These are phyloP conservation scores for Alsophila aescularia DNA, from an alignment of 2,888 invertebrate genomes.

Conservation along the genomic window DNA sequence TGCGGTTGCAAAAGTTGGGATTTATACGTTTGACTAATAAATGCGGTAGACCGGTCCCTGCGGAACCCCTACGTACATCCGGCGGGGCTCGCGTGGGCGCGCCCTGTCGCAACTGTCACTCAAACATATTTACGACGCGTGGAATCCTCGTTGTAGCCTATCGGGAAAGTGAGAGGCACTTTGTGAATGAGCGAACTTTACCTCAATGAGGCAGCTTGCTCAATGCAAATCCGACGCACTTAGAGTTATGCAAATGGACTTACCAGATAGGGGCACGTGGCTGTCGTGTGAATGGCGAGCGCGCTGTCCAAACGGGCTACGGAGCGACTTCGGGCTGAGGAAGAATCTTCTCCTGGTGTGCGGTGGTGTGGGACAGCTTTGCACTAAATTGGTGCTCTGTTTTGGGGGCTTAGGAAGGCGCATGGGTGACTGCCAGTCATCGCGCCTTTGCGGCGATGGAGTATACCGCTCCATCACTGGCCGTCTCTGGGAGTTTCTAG, in stretches of 20 bases:
- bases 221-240: constrained; percentile 63
- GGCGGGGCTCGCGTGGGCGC: constrained; percentile 73
- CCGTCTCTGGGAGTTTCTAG: constrained; percentile 71
- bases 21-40: constrained; percentile 51
- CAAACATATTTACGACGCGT: constrained; percentile 66
- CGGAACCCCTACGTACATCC: constrained; percentile 82
- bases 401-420: constrained; percentile 86
- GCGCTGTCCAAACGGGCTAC: constrained; percentile 89
- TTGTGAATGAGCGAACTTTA: constrained; percentile 65
- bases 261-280: constrained; percentile 89
- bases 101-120: constrained; percentile 71
- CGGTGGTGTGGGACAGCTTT: constrained; percentile 93
- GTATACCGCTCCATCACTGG: constrained; percentile 78
- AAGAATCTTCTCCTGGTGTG: constrained; percentile 91
- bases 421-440: constrained; percentile 81
- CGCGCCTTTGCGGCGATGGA: constrained; percentile 74
- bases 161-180: constrained; percentile 59
- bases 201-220: constrained; percentile 64
- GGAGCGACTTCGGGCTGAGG: constrained; percentile 91
- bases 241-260: constrained; percentile 62
- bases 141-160: constrained; percentile 59
- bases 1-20: constrained; percentile 75
- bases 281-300: constrained; percentile 82
- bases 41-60: constrained; percentile 69
- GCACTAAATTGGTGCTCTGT: constrained; percentile 78